Evolutionary conservation across 2,113 vertebrate genomes (phyloP).

Genomic region (Psettodes erumei): DNA sequence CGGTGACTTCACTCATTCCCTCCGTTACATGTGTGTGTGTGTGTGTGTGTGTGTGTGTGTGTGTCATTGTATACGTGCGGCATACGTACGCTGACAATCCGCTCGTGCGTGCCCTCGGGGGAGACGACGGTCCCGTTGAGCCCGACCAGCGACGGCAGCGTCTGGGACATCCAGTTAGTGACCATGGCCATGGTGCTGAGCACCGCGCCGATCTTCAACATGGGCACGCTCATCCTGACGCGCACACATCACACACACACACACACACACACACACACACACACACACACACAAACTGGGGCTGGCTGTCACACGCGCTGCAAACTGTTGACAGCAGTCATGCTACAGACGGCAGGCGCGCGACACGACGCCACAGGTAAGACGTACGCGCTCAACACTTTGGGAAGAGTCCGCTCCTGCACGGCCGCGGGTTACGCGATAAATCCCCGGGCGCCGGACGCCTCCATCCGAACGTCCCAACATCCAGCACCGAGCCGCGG

Average conservation of each 20-base stretch:
- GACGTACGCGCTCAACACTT: neutral
- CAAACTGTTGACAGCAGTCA: conserved; percentile 55
- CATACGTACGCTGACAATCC: conserved; percentile 82
- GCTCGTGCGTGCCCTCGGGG: conserved; percentile 78
- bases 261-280: conserved; percentile 48
- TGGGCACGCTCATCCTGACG: conserved; percentile 87
- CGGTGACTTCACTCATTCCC: too few relatives aligned
- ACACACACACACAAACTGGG: conserved; percentile 38
- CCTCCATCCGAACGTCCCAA: conserved; percentile 47
- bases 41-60: conserved; percentile 16
- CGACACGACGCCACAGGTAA: conserved; percentile 48
- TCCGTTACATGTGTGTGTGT: too few relatives aligned
- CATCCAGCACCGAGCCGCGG: too few relatives aligned
- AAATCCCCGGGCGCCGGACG: conserved; percentile 49
- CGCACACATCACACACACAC: conserved; percentile 50
- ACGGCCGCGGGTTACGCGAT: conserved; percentile 53
- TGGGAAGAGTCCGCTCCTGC: conserved; percentile 20
- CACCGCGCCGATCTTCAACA: conserved; percentile 93
- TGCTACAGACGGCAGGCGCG: conserved; percentile 26
- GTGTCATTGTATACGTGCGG: conserved; percentile 6
- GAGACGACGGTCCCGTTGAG: conserved; percentile 85
- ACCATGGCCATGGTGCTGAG: conserved; percentile 96
- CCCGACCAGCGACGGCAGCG: conserved; percentile 91
- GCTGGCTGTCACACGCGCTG: conserved; percentile 51
- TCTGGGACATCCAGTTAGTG: conserved; percentile 98